Percentiles rank a stretch among this genome's conserved stretches.
phyloP scores from a whole-genome alignment of 2,797 vertebrate genomes.

The Mus minutoides region DNA sequence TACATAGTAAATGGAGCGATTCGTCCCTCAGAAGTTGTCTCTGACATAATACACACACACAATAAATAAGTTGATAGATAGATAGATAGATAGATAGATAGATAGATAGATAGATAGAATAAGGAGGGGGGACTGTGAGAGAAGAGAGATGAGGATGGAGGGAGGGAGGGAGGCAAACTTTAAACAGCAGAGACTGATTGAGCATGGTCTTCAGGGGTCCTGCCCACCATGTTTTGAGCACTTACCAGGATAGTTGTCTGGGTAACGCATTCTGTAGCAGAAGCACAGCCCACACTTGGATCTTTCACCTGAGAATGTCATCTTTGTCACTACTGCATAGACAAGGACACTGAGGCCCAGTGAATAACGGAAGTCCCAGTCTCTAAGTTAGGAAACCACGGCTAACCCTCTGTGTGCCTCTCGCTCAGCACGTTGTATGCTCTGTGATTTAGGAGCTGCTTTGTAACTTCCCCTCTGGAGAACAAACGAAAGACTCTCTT shows the following conservation, averaged over 20 bases:
- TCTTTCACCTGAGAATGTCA: not conserved
- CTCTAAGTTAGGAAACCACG: not conserved
- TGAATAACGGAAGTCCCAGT: not conserved
- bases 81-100: too few species aligned
- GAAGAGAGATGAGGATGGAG: too few species aligned
- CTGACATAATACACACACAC: not conserved
- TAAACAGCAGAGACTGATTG: not conserved
- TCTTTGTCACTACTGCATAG: not conserved
- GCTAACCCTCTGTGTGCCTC: not conserved
- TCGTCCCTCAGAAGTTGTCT: too few species aligned
- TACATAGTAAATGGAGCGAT: too few species aligned
- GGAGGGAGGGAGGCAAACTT: not conserved
- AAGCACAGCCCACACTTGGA: not conserved
- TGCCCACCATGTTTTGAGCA: not conserved
- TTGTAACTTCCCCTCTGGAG: conserved; percentile 4
- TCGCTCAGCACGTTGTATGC: not conserved
- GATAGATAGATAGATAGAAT: too few species aligned
- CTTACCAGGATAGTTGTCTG: not conserved
- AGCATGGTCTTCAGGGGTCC: not conserved
- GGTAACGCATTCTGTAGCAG: rapidly evolving
- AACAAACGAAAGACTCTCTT: not conserved
- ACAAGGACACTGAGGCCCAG: not conserved
- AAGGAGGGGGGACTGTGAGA: not conserved
- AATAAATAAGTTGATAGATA: too few species aligned
- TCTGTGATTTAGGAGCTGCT: not conserved